phyloP scores from a whole-genome alignment of 2,888 invertebrate species.

The Mythimna albipuncta region DNA sequence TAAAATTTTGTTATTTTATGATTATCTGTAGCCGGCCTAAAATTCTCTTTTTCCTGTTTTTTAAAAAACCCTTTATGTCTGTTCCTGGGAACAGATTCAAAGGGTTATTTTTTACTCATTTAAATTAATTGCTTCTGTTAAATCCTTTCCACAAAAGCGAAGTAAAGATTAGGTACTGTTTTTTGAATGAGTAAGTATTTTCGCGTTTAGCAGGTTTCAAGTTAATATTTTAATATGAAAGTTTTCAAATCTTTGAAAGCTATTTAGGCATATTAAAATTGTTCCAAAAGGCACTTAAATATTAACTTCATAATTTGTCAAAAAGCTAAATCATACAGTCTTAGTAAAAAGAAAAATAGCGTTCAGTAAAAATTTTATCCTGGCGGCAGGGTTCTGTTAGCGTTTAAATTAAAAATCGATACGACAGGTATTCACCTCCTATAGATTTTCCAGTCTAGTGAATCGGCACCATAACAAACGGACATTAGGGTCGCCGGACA shows the following conservation, averaged over 20 bases:
- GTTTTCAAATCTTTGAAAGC: slow-evolving; percentile 13
- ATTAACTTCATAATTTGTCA: slow-evolving; percentile 21
- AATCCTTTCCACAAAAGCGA: not conserved
- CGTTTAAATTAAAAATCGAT: slow-evolving; percentile 82
- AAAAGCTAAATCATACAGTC: not conserved
- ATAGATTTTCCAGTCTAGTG: slow-evolving; percentile 83
- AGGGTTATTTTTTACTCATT: not conserved
- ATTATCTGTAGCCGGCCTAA: slow-evolving; percentile 23
- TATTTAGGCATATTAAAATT: not conserved
- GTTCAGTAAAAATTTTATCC: slow-evolving; percentile 4
- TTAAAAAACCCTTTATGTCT: not conserved
- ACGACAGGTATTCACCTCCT: slow-evolving; percentile 76
- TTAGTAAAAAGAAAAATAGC: not conserved
- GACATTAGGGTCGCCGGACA: slow-evolving; percentile 73
- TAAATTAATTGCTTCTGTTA: slow-evolving; percentile 1
- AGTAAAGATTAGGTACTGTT: not conserved
- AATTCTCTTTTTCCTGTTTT: slow-evolving; percentile 23
- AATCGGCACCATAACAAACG: slow-evolving; percentile 76
- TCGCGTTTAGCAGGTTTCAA: not conserved
- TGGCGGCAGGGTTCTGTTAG: slow-evolving; percentile 25
- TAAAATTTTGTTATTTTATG: slow-evolving; percentile 30
- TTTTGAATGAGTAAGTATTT: not conserved
- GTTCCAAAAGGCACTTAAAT: slow-evolving; percentile 13
- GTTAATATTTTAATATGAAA: not conserved
- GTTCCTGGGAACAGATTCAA: slow-evolving; percentile 3